A percentile compares a stretch with the other conserved stretches of the same genome.
Conservation (phyloP, 2,113 vertebrate species). For the Pseudolaguvia tuberculata region DNA sequence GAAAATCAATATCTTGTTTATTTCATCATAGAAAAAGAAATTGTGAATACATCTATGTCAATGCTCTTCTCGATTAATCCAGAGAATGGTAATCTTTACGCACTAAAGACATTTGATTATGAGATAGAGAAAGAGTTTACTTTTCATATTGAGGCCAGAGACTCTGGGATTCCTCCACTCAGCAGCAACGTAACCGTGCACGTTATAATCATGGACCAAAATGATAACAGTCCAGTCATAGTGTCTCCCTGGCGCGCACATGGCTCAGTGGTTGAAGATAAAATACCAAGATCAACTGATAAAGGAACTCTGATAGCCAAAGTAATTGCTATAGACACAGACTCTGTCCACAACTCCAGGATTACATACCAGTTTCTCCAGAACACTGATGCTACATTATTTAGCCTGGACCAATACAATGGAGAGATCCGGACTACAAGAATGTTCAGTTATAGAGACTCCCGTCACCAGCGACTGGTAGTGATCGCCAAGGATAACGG, state of each 20-base stretch:
- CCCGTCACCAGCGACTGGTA: slow-evolving; percentile 57
- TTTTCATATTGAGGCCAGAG: slow-evolving; percentile 48
- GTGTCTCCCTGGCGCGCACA: slow-evolving; percentile 65
- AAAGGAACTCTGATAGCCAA: slow-evolving; percentile 48
- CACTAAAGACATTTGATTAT: slow-evolving; percentile 52
- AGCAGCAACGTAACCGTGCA: slow-evolving; percentile 64
- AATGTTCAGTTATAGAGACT: slow-evolving; percentile 65
- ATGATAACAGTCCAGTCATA: slow-evolving; percentile 65
- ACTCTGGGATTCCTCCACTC: slow-evolving; percentile 46
- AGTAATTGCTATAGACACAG: slow-evolving; percentile 58
- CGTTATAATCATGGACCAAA: slow-evolving; percentile 71
- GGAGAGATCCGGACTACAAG: slow-evolving; percentile 51
- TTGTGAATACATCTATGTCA: background rate
- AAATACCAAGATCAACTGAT: slow-evolving; percentile 53
- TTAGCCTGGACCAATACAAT: slow-evolving; percentile 52
- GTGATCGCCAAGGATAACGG: slow-evolving; percentile 66
- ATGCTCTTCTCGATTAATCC: slow-evolving; percentile 9
- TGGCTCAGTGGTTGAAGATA: slow-evolving; percentile 59
- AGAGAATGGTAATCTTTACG: slow-evolving; percentile 40
- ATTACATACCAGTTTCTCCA: slow-evolving; percentile 67
- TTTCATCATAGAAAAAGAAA: slow-evolving; percentile 17
- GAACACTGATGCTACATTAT: slow-evolving; percentile 63
- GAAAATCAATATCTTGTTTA: background rate
- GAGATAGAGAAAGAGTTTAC: slow-evolving; percentile 48
- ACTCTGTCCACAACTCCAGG: slow-evolving; percentile 62